phyloP scores from a whole-genome alignment of 2,797 vertebrate genomes.

The Anabas testudineus region DNA sequence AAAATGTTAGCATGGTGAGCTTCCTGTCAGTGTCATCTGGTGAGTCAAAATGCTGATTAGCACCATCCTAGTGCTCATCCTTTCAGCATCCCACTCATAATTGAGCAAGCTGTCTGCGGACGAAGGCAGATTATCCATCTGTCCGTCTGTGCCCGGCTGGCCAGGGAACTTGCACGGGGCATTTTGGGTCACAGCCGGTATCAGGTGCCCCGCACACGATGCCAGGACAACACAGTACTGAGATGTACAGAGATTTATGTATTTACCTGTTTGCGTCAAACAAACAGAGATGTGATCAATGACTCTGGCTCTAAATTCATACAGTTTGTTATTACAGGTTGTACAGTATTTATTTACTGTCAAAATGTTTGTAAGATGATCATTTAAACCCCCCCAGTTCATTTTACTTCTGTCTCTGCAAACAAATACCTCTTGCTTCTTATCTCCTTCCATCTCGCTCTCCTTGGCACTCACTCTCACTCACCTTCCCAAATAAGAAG shows the following conservation, averaged over 20 bases:
- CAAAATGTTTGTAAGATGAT: conserved; percentile 2
- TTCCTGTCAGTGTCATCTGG: conserved; percentile 71
- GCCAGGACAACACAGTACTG: background rate
- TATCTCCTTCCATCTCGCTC: conserved; percentile 43
- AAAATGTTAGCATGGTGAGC: conserved; percentile 36
- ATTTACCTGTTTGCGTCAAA: background rate
- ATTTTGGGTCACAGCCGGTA: conserved; percentile 28
- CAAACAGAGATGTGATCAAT: background rate
- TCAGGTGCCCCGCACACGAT: conserved; percentile 13
- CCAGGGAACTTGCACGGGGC: conserved; percentile 6
- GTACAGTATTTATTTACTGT: conserved; percentile 4
- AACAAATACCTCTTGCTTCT: conserved; percentile 62
- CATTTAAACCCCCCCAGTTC: conserved; percentile 35
- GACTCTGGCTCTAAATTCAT: background rate
- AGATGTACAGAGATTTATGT: background rate
- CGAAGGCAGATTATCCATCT: conserved; percentile 68
- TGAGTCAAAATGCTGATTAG: conserved; percentile 80
- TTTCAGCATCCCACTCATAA: conserved; percentile 72
- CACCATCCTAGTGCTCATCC: conserved; percentile 55
- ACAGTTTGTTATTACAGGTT: background rate
- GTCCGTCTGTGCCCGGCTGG: conserved; percentile 17
- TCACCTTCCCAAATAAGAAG: conserved; percentile 76
- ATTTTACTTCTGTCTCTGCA: conserved; percentile 29
- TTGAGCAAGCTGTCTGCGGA: conserved; percentile 71
- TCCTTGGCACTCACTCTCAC: conserved; percentile 48